Conservation (phyloP, 2,113 vertebrate genomes). For the Lasiurus cinereus region DNA sequence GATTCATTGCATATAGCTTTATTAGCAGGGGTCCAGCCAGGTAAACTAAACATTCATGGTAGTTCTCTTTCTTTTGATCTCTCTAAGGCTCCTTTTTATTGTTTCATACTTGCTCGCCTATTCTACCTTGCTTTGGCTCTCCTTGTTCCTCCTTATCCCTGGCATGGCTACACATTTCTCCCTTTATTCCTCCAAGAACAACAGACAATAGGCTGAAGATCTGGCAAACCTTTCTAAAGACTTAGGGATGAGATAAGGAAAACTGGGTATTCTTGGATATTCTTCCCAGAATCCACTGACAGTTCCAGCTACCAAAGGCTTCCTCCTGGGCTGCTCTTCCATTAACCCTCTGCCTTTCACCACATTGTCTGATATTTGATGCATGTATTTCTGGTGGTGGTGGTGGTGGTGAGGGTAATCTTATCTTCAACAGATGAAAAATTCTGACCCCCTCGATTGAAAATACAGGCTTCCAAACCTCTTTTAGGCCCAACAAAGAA, state of each 20-base stretch:
- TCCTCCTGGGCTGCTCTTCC: not conserved
- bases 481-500: not conserved
- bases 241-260: not conserved
- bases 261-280: not conserved
- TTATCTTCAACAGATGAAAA: not conserved
- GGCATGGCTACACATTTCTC: not conserved
- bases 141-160: not conserved
- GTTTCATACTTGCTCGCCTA: not conserved
- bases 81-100: not conserved
- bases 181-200: not conserved
- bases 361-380: not conserved
- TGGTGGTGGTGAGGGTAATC: not conserved
- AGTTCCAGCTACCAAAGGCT: not conserved
- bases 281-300: not conserved
- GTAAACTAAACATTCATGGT: not conserved
- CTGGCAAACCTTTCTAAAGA: not conserved
- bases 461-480: not conserved
- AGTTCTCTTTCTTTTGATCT: not conserved
- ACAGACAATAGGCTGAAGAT: not conserved
- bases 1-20: not conserved
- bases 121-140: not conserved
- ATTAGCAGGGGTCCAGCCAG: fast-evolving
- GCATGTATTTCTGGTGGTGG: not conserved
- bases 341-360: not conserved
- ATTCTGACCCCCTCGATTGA: not conserved